Evolutionary conservation across 2,113 vertebrate species (phyloP), one percentile per base, ranked within the genome.

Genomic region (Ciconia maguari): DNA sequence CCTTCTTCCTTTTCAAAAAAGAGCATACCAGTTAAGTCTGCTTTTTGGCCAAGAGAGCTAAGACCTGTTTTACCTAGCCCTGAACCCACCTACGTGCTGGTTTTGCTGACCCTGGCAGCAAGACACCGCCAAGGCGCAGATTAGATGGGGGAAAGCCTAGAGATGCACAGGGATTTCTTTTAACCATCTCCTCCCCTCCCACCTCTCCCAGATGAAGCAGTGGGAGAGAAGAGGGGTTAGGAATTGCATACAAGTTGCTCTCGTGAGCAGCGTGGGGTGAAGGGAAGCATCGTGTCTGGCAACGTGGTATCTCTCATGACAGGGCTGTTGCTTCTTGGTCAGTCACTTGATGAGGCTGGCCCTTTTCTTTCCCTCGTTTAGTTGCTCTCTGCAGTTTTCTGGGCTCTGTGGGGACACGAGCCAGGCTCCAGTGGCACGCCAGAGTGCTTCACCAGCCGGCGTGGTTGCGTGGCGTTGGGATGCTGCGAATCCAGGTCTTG

Each of bases 221-320:
- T 9, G 51, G 17, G 49, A 38, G n/a, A 57, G 57, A 17, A 13
- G 16, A 57, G 17, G 17, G 2, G 4, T 51, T 24, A 9, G 61
- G 21, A 84, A 29, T 41, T 27, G 8, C 19, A 1, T 7, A 3
- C 6, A 18, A 7, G 46, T 6, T 11, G 36, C 20, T 46, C 34
- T 34, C 1, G 0, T 3, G 44, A 51, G 54, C 62, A 48, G 69
- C 1, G 1, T 9, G 52, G 14, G 24, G 26, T 17, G 18, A 27
- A 20, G 34, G 61, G 60, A 38, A 26, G 26, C 30, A 2, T 24
- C 68, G 38, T 22, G 21, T 46, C 54, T 9, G 25, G 16, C 48
- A 17, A 5, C 1, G 27, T 6, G 44, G 16, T 8, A 3, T 25
- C 13, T 27, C 24, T n/a, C 2, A 1, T 13, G 13, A 16, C 34